Evolutionary conservation across 2,888 invertebrate species (phyloP), one percentile per base, ranked within the genome.

Genomic region (Eubasilissa splendida): DNA sequence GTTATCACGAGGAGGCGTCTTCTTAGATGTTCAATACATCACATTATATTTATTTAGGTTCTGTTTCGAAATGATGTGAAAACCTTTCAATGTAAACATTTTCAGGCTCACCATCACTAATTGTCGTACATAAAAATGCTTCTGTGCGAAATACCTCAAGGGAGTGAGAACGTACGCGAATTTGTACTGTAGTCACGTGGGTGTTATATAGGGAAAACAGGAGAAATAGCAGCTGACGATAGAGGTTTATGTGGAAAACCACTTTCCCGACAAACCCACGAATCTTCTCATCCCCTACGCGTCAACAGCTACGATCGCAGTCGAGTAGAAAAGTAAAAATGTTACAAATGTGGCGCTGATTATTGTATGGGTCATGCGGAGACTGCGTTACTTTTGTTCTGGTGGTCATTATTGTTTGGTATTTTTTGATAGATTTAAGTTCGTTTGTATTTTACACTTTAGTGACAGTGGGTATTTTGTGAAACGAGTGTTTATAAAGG

Each of bases 191-290:
- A 63, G n/a, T 63, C 4, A 12, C 52, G 42, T n/a, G 4, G 50
- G 52, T 31, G 66, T 31, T 11, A n/a, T 50, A 68, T 52, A 14
- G 50, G 12, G 68, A 33, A 68, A 68, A 68, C 50, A 52, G 52
- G n/a, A 58, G 50, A 68, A 68, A 68, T 68, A 42, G 42, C 68
- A 68, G 50, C 68, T 68, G 68, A 33, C 42, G 68, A 68, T 68
- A 68, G 50, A 68, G 50, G 68, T 50, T 68, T 50, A 63, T 68
- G n/a, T 14, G 68, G 68, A 68, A 68, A 68, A 68, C 68, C 68
- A 68, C 68, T 68, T 68, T 50, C 50, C 52, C 31, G 42, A 63
- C 33, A 31, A 31, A 63, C 31, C 63, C 63, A 63, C 1, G 33
- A 42, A 5, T 33, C 63, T 63, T 63, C 31, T 63, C 42, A 33